These are phyloP conservation scores for Holothuria scabra DNA, from an alignment of 53 echinoderm and acorn worm species.

Conservation along the genomic window DNA sequence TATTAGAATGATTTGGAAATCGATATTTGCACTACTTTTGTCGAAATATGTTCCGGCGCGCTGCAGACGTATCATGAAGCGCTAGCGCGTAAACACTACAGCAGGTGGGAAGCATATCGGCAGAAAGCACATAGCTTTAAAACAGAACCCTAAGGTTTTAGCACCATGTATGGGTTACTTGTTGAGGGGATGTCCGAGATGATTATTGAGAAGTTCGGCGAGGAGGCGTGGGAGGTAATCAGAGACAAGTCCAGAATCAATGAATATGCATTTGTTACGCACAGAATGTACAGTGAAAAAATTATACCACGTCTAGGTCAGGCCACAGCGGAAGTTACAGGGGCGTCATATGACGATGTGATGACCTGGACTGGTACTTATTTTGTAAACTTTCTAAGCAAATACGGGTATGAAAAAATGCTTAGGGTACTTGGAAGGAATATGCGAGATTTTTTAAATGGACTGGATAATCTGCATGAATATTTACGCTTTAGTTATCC, in stretches of 20 bases:
- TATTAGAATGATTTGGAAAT: too few species aligned
- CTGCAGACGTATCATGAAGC: too few species aligned
- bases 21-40: too few species aligned
- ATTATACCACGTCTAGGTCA: conserved; percentile 76
- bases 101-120: too few species aligned
- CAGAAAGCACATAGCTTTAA: too few species aligned
- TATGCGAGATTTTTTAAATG: conserved; percentile 94
- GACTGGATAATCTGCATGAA: conserved; percentile 93
- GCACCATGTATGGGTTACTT: conserved; percentile 85
- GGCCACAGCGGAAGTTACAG: conserved; percentile 72
- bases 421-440: conserved; percentile 86
- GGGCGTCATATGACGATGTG: conserved; percentile 69
- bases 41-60: too few species aligned
- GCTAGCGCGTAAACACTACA: too few species aligned
- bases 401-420: conserved; percentile 92
- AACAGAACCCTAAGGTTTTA: background rate
- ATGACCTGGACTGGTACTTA: conserved; percentile 72
- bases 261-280: conserved; percentile 91
- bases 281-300: conserved; percentile 93
- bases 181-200: conserved; percentile 88
- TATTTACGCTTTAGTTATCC: conserved; percentile 97
- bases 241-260: conserved; percentile 84
- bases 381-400: conserved; percentile 81
- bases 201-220: conserved; percentile 82
- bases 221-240: conserved; percentile 78